Evolutionary conservation across 1,140 invertebrate species (phyloP).

Genomic region (Aphelenchoides besseyi): DNA sequence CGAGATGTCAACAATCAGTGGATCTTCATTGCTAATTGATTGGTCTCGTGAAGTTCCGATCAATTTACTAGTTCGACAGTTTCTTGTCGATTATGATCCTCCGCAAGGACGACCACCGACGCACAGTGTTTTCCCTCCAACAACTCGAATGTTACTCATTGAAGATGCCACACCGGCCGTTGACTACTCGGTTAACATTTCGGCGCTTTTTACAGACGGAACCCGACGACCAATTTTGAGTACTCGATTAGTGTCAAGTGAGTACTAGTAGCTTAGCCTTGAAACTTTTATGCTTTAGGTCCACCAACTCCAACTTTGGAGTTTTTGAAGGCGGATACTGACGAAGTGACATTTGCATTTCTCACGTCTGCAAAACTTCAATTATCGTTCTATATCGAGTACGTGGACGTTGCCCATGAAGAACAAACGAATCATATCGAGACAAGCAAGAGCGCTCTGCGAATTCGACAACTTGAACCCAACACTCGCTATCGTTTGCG

Average conservation of each 20-base stretch:
- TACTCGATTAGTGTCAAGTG: constrained; percentile 9
- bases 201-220: background rate
- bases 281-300: background rate
- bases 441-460: constrained; percentile 11
- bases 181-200: constrained; percentile 12
- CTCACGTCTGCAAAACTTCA: background rate
- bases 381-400: constrained; percentile 24
- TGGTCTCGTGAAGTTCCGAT: background rate
- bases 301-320: constrained; percentile 13
- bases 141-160: background rate
- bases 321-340: constrained; percentile 13
- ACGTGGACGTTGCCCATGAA: background rate
- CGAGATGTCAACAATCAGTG: background rate
- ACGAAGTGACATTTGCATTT: constrained; percentile 23
- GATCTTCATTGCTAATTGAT: constrained; percentile 5
- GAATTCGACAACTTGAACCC: constrained; percentile 8
- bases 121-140: constrained; percentile 15
- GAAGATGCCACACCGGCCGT: background rate
- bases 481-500: constrained; percentile 9
- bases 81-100: constrained; percentile 18
- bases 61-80: background rate
- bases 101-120: constrained; percentile 9
- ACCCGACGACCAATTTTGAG: background rate
- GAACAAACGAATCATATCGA: constrained; percentile 16
- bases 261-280: background rate